Evolutionary conservation across 53 echinoderm and acorn worm species (phyloP), one percentile per base, ranked within the genome.

Genomic region (Apostichopus leukothele): DNA sequence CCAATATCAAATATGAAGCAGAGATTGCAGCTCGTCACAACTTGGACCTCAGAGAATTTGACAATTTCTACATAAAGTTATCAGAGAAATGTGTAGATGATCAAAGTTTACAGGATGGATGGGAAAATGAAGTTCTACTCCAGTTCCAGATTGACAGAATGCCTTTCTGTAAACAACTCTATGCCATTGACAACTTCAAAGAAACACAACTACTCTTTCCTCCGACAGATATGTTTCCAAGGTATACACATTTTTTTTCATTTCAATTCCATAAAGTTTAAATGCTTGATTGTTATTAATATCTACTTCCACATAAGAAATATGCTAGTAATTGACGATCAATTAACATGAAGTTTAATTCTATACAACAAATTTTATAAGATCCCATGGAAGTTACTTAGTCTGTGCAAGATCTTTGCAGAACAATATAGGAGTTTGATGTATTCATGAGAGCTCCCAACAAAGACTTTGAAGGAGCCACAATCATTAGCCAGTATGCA

Each of bases 131-230:
- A 50, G 77, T 77, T 14, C 13, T 7, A 4, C 50, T 77, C 0
- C 51, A 27, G 77, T 77, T 77, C 77, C 27, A 77, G 77, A 52
- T 77, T 50, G 77, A 77, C 50, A 39, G 77, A 52, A 13, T 51
- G 9, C 14, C 50, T 16, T 39, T 77, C 77, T 77, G 77, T 9
- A 51, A 27, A 16, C 52, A 77, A 51, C 50, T 9, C 50, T 77
- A 27, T 77, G 77, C 77, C 39, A 27, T 77, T 8, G 77, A 77
- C 77, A 27, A 25, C 50, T 50, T 77, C 0, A 50, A 77, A 77
- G 52, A 52, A 77, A 77, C 5, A 14, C 51, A 77, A 0, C 77
- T 77, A 12, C 9, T 77, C 50, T 77, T 77, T 77, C 27, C 77
- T 77, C 77, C 77, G 4, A 7, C 4, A 52, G 18, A 77, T 9